Conservation (phyloP, 2,113 vertebrate genomes). For the Semicossyphus pulcher region DNA sequence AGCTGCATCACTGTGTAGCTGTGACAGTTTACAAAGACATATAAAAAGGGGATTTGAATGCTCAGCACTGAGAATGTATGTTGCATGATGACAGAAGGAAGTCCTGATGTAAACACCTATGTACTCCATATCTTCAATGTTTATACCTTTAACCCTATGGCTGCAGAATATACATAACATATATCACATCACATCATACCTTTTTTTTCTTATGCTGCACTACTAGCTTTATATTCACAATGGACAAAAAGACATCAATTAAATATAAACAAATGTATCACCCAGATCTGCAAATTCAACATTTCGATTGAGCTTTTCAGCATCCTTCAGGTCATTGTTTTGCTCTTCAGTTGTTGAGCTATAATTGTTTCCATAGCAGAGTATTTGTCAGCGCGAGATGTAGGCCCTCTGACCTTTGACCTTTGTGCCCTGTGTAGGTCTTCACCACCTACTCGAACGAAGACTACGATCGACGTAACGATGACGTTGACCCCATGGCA, state of each 20-base stretch:
- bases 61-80: not conserved
- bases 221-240: too few species aligned
- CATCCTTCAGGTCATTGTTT: too few species aligned
- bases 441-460: constrained; percentile 97
- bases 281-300: not conserved
- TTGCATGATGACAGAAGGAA: not conserved
- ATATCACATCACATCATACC: too few species aligned
- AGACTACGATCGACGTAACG: constrained; percentile 95
- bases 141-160: not conserved
- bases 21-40: not conserved
- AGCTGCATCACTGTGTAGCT: too few species aligned
- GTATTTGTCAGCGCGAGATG: not conserved
- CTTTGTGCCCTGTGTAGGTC: constrained; percentile 81
- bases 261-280: not conserved
- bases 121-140: too few species aligned
- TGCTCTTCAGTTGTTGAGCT: not conserved
- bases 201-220: too few species aligned
- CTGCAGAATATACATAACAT: not conserved
- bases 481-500: constrained; percentile 96
- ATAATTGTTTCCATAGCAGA: not conserved
- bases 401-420: constrained; percentile 16
- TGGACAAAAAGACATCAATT: not conserved
- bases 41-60: not conserved
- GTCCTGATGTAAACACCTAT: not conserved
- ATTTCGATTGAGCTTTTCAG: too few species aligned